Conservation (phyloP, 2,888 invertebrate genomes). For the Ethmia dodecea region DNA sequence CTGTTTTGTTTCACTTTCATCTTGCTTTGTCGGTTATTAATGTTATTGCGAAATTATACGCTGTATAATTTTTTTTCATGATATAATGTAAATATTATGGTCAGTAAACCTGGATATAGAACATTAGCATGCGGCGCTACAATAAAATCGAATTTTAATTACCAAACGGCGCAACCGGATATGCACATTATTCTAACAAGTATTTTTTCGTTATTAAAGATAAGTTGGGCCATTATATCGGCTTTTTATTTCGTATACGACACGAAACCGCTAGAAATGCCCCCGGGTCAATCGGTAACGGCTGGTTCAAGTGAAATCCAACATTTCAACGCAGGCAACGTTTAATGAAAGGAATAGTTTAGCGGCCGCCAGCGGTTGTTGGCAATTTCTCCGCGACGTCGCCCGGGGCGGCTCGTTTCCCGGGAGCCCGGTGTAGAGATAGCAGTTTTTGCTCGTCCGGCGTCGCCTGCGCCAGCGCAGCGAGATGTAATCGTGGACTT, state of each 20-base stretch:
- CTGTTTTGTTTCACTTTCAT: conserved; percentile 32
- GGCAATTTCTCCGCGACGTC: conserved; percentile 51
- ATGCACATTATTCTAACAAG: conserved; percentile 25
- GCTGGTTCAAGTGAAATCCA: conserved; percentile 50
- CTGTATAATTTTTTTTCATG: background rate
- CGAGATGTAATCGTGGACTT: conserved; percentile 72
- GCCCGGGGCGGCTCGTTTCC: conserved; percentile 62
- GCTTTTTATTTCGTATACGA: conserved; percentile 33
- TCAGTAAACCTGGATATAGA: no score
- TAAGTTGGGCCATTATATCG: conserved; percentile 30
- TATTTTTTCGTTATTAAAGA: conserved; percentile 15
- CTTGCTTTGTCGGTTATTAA: conserved; percentile 17
- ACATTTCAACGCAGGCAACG: conserved; percentile 34
- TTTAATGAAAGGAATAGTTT: conserved; percentile 54
- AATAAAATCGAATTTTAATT: conserved; percentile 7
- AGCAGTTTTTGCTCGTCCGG: conserved; percentile 67
- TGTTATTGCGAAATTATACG: background rate
- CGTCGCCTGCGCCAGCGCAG: conserved; percentile 36
- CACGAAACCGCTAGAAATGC: conserved; percentile 32
- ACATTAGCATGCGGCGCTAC: no score
- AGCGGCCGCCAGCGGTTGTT: conserved; percentile 44
- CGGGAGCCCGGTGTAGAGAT: conserved; percentile 45
- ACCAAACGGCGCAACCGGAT: conserved; percentile 29
- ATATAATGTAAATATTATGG: no score
- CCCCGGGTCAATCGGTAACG: conserved; percentile 34